A percentile compares a stretch with the other conserved stretches of the same genome.
phyloP scores from a whole-genome alignment of 2,113 vertebrate genomes.

The Fulmarus glacialis region DNA sequence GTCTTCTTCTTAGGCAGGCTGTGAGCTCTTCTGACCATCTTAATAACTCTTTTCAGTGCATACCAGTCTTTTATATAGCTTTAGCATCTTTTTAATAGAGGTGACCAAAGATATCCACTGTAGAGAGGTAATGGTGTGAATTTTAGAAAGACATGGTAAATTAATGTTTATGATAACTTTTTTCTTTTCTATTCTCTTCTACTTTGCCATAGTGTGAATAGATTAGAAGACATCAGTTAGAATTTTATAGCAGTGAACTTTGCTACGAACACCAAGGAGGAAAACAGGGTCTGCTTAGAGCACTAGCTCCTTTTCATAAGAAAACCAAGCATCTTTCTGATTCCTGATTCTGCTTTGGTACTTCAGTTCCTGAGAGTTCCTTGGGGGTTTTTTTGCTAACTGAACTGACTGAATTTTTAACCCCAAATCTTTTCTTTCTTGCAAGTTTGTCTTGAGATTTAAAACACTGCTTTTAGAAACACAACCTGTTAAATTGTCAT shows the following conservation, averaged over 20 bases:
- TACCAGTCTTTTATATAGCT: background rate
- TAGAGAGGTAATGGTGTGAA: background rate
- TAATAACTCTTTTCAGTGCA: background rate
- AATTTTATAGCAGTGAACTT: background rate
- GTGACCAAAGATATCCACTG: background rate
- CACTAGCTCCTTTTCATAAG: background rate
- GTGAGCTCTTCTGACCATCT: background rate
- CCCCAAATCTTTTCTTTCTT: background rate
- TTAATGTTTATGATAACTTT: rapidly evolving
- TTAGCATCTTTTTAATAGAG: background rate
- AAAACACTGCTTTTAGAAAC: background rate
- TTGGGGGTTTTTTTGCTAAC: background rate
- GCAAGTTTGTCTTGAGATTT: background rate
- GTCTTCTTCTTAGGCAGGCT: background rate
- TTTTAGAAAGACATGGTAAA: background rate
- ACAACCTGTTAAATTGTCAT: background rate
- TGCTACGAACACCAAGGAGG: background rate
- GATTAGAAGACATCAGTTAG: background rate
- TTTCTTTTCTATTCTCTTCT: background rate
- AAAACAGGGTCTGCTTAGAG: background rate
- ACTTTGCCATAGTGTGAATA: background rate
- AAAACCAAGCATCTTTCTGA: background rate
- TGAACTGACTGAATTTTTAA: background rate
- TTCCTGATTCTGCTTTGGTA: background rate
- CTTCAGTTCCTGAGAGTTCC: background rate